These are phyloP conservation scores for Synanthedon tipuliformis DNA, from an alignment of 2,888 invertebrate genomes.

Conservation along the genomic window DNA sequence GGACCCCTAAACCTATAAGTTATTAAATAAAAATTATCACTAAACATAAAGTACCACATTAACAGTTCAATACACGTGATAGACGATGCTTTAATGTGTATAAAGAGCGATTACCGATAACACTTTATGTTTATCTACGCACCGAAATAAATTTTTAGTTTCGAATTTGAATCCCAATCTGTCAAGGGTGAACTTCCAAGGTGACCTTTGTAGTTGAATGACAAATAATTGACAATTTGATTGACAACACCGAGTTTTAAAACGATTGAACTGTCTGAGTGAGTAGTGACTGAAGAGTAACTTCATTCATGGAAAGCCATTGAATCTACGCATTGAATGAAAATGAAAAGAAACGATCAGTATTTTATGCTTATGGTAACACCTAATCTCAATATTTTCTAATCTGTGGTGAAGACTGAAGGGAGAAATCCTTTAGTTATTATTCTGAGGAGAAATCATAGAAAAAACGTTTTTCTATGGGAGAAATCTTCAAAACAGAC, in stretches of 20 bases:
- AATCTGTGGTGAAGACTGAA: too few relatives aligned
- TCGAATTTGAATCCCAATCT: slow-evolving; percentile 29
- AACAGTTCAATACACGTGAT: background rate
- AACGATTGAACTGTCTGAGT: too few relatives aligned
- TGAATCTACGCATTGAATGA: too few relatives aligned
- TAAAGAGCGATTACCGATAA: background rate
- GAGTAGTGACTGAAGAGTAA: too few relatives aligned
- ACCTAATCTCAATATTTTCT: too few relatives aligned
- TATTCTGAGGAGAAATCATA: too few relatives aligned
- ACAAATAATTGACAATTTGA: background rate
- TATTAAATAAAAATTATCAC: slow-evolving; percentile 14
- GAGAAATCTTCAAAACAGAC: too few relatives aligned
- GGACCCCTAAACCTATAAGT: slow-evolving; percentile 25
- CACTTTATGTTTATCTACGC: slow-evolving; percentile 15
- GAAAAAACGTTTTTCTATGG: too few relatives aligned
- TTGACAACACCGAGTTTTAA: background rate
- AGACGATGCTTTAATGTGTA: background rate
- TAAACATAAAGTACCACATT: slow-evolving; percentile 15
- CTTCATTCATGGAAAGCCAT: too few relatives aligned
- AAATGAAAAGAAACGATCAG: too few relatives aligned
- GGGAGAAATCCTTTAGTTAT: too few relatives aligned
- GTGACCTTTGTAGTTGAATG: slow-evolving; percentile 54
- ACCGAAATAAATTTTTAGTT: slow-evolving; percentile 27
- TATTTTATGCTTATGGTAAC: too few relatives aligned
- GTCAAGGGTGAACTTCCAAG: slow-evolving; percentile 49